phyloP scores from a whole-genome alignment of 1,140 invertebrate genomes.

The Tetramorium alpestre region DNA sequence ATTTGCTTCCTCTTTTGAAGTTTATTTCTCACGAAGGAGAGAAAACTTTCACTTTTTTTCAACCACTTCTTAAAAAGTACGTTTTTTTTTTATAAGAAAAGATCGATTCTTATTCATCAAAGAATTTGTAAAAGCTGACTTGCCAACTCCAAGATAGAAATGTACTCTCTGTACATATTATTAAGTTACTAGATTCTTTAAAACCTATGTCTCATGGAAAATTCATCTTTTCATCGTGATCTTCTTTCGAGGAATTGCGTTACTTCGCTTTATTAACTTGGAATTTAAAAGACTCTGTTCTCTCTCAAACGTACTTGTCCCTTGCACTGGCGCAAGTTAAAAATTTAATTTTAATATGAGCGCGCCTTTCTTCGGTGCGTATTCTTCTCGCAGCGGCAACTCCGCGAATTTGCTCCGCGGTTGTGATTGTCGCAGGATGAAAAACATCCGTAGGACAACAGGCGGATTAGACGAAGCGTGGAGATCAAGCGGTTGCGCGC shows the following conservation, averaged over 20 bases:
- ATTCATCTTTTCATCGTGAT: constrained; percentile 21
- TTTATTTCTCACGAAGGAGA: not conserved
- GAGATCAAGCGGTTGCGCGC: constrained; percentile 50
- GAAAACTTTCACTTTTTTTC: constrained; percentile 11
- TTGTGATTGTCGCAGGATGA: not conserved
- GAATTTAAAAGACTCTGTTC: constrained; percentile 16
- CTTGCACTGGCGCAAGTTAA: not conserved
- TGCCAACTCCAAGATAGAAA: not conserved
- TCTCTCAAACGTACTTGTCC: not conserved
- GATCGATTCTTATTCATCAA: not conserved
- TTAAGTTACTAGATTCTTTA: constrained; percentile 3
- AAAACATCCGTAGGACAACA: constrained; percentile 42
- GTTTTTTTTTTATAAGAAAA: not conserved
- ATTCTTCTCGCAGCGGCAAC: not conserved
- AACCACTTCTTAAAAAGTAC: not conserved
- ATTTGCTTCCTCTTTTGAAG: not conserved
- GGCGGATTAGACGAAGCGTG: constrained; percentile 50
- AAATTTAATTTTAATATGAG: constrained; percentile 32
- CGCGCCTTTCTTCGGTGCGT: not conserved
- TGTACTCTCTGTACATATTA: constrained; percentile 7
- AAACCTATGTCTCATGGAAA: constrained; percentile 27
- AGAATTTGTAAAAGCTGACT: not conserved
- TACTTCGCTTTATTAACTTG: constrained; percentile 35
- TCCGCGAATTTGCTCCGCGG: not conserved
- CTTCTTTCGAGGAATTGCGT: not conserved